These are phyloP conservation scores for Phalera bucephala DNA, from an alignment of 2,888 invertebrate species.

Conservation along the genomic window DNA sequence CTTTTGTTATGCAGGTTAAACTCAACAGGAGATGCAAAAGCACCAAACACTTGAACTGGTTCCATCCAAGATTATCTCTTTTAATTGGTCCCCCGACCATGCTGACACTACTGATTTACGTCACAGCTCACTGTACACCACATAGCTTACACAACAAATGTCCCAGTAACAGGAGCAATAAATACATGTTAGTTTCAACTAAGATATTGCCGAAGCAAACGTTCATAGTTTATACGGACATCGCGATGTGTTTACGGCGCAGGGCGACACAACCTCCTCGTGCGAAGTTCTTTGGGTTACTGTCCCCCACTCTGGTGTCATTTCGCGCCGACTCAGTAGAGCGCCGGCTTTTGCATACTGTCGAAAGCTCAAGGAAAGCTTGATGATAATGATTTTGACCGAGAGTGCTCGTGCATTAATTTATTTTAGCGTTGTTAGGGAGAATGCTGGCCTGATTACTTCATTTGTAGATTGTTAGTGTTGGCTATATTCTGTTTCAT, in stretches of 20 bases:
- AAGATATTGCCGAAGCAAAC: conserved; percentile 29
- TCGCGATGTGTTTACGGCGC: conserved; percentile 62
- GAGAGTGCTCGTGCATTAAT: conserved; percentile 31
- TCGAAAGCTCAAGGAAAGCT: conserved; percentile 37
- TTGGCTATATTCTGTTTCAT: too few relatives aligned
- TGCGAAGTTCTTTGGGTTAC: conserved; percentile 63
- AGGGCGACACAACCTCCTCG: conserved; percentile 67
- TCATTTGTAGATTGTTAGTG: too few relatives aligned
- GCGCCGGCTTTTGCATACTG: conserved; percentile 55
- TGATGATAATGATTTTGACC: conserved; percentile 53
- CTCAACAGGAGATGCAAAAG: conserved; percentile 68
- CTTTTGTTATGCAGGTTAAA: conserved; percentile 53
- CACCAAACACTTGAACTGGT: conserved; percentile 67
- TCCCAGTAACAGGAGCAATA: conserved; percentile 13
- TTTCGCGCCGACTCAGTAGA: conserved; percentile 79
- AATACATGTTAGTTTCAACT: conserved; percentile 10
- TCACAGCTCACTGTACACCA: conserved; percentile 55
- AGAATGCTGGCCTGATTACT: not conserved
- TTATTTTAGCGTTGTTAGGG: conserved; percentile 4
- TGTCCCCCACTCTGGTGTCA: conserved; percentile 71
- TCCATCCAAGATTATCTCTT: conserved; percentile 67
- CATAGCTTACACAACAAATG: conserved; percentile 33
- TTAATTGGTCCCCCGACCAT: conserved; percentile 73
- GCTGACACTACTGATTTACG: conserved; percentile 63
- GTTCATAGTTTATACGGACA: conserved; percentile 53